Evolutionary conservation across 2,888 invertebrate genomes (phyloP).

Genomic region (Allolobophora icterica): DNA sequence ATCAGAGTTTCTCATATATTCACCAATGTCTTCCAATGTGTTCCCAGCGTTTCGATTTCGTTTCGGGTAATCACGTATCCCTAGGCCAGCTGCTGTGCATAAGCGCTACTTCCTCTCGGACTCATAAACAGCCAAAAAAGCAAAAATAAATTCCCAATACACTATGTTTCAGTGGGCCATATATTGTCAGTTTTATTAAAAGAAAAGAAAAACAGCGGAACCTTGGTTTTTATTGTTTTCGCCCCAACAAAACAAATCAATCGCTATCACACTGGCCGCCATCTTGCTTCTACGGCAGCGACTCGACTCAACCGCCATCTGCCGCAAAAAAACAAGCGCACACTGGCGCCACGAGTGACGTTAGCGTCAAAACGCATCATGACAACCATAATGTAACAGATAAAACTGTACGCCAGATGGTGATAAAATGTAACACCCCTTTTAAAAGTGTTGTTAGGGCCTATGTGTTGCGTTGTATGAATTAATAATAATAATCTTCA

Average conservation of each 20-base stretch:
- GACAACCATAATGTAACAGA: too few relatives aligned
- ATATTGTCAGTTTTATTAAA: not conserved
- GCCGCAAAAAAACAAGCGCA: not conserved
- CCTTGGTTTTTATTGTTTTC: constrained; percentile 27
- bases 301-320: constrained; percentile 22
- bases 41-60: not conserved
- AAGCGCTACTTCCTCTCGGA: constrained; percentile 2
- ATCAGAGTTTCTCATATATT: not conserved
- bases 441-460: too few relatives aligned
- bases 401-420: not conserved
- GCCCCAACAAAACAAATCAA: constrained; percentile 23
- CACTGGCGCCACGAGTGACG: not conserved
- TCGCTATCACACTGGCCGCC: constrained; percentile 18
- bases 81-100: not conserved
- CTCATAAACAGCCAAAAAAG: not conserved
- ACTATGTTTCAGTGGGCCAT: not conserved
- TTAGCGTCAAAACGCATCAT: not conserved
- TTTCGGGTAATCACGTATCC: not conserved
- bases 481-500: too few relatives aligned
- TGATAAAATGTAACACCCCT: not conserved
- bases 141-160: not conserved
- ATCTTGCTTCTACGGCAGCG: not conserved
- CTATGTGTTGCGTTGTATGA: too few relatives aligned
- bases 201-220: not conserved
- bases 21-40: not conserved